phyloP scores from a whole-genome alignment of 2,797 vertebrate species.

The Gymnocypris eckloni region DNA sequence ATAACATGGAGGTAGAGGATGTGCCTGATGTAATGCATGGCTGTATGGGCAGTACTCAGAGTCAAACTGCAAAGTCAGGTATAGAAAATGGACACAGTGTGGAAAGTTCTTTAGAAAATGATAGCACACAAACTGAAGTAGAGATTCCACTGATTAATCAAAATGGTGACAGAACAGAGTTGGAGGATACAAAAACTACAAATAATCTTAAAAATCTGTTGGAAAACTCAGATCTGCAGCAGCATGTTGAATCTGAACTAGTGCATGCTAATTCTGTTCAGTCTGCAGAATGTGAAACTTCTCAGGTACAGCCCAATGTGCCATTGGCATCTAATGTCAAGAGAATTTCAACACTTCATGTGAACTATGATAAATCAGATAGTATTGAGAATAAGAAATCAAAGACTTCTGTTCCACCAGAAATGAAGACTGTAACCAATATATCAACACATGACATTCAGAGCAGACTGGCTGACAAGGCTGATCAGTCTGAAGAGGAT shows the following conservation, averaged over 20 bases:
- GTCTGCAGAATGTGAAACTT: neutral
- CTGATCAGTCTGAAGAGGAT: slow-evolving; percentile 6
- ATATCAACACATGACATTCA: slow-evolving; percentile 1
- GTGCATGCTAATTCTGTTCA: neutral
- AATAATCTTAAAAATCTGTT: neutral
- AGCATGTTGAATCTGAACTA: slow-evolving; percentile 14
- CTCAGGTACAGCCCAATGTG: neutral
- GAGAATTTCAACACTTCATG: neutral
- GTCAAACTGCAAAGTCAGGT: slow-evolving; percentile 1
- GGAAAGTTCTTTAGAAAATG: slow-evolving; percentile 20
- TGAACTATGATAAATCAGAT: neutral
- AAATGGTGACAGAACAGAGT: slow-evolving; percentile 7
- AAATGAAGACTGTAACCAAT: slow-evolving; percentile 2
- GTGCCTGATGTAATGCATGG: slow-evolving; percentile 12
- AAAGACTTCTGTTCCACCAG: neutral
- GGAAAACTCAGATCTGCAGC: slow-evolving; percentile 33
- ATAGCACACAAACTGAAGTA: slow-evolving; percentile 6
- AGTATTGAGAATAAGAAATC: neutral
- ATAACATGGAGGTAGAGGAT: slow-evolving; percentile 47
- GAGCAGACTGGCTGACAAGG: neutral
- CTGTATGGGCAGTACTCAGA: slow-evolving; percentile 1
- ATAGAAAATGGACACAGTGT: slow-evolving; percentile 11
- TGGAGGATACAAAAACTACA: slow-evolving; percentile 13
- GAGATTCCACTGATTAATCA: slow-evolving; percentile 20
- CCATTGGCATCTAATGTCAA: neutral